Base-by-base conservation (phyloP, 2,797 vertebrate genomes). In the Cynopterus sphinx region DNA sequence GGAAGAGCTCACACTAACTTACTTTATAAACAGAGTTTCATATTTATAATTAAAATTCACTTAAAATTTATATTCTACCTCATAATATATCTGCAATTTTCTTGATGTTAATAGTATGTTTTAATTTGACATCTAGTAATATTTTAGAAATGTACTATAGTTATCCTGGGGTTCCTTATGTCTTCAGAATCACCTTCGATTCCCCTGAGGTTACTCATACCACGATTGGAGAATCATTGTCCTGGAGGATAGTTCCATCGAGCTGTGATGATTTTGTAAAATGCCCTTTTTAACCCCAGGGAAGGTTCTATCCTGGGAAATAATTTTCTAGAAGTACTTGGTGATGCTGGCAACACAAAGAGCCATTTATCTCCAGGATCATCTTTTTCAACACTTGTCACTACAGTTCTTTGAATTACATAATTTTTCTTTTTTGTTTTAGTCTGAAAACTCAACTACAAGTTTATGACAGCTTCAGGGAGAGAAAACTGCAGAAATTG, bases 381-480 rank as follows among this genome's bases (percentile, higher is more conserved):
- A 59, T 82, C 46, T 67, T 87, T 87, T 93, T 68, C 77, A 88
- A 81, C 36, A 55, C 51, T 86, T 95, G 96, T 96, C 95, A 95
- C 28, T 36, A 51, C 31, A 24, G 65, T 79, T 91, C 71, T 94
- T 95, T 89, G 91, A 90, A 94, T 94, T 90, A 68, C 41, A 63
- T 92, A 81, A 68, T 88, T 94, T 78, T 26, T 4, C 4, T 26
- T 28, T 59, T 28, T 59, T 13, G 31, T 82, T 85, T 65, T 51
- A 3, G 57, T 88, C 73, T 96, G 82, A 95, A 75, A 96, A 95
- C 78, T 94, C 84, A 86, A 51, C 77, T 88, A 41, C 65, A 91
- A 70, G 87, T 88, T 92, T 95, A 90, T 96, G 95, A 86, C 49
- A 90, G 94, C 96, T 86, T 88, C 77, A 36, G 77, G 92, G 93